Evolutionary conservation across 2,113 vertebrate genomes (phyloP), one percentile per base, ranked within the genome.

Genomic region (Geothlypis trichas): DNA sequence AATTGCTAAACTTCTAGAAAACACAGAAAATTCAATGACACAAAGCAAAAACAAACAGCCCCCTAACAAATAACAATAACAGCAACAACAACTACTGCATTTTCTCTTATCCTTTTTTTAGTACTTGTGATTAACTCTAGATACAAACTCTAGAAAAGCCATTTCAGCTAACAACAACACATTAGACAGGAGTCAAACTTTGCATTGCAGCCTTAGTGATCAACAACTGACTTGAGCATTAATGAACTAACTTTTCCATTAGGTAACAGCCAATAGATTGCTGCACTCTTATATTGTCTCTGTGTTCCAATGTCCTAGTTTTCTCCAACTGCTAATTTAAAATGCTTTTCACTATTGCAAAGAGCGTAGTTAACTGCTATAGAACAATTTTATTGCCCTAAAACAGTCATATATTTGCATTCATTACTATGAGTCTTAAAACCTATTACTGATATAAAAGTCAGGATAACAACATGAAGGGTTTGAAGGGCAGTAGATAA

Each of bases 371-470:
- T 84, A 95, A 91, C 55, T 89, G 87, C 77, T 94, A 91, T 94
- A 95, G 66, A 93, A 87, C 79, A 63, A 80, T 95, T 97, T 98
- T 95, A 95, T 63, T 95, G 84, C 96, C 69, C 79, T 95, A 96
- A 96, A 96, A 80, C 85, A 89, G 80, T 94, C 95, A 96, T 84
- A 68, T 82, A 97, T 97, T 97, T 97, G 93, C 97, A 97, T 98
- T 97, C 95, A 96, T 95, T 97, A 95, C 87, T 95, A 89, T 57
- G 69, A 85, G 49, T 54, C 78, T 95, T 96, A 95, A 95, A 96
- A 93, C 87, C 75, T 95, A 95, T 80, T 97, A 94, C 94, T 78
- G 74, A 86, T 96, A 95, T 89, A 96, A 97, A 96, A 95, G 65
- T 95, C 86, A 90, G 82, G 95, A 91, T 95, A 95, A 97, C 82